phyloP scores from a whole-genome alignment of 1,140 invertebrate genomes.

The Hypothenemus hampei region DNA sequence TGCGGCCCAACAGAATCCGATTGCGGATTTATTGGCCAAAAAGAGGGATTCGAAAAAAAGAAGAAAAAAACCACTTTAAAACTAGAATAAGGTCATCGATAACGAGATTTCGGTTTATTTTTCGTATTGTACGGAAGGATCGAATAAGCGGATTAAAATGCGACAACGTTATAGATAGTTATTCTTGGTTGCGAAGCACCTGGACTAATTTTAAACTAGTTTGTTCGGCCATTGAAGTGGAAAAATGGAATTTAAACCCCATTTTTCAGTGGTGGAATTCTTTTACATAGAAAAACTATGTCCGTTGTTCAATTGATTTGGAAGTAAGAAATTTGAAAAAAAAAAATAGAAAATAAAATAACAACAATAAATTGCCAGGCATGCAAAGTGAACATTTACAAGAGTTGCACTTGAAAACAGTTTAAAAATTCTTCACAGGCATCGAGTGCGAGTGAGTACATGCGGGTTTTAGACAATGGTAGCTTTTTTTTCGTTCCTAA shows the following conservation, averaged over 20 bases:
- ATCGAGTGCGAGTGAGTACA: too few species aligned
- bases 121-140: slow-evolving; percentile 18
- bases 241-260: slow-evolving; percentile 8
- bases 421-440: slow-evolving; percentile 15
- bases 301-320: background rate
- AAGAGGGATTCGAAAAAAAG: background rate
- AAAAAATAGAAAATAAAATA: too few species aligned
- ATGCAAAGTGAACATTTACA: background rate
- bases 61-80: slow-evolving; percentile 24
- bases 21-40: slow-evolving; percentile 1
- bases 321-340: slow-evolving; percentile 1
- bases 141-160: slow-evolving; percentile 24
- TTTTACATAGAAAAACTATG: background rate
- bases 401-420: slow-evolving; percentile 8
- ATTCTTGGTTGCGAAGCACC: slow-evolving; percentile 17
- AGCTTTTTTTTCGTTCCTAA: slow-evolving; percentile 12
- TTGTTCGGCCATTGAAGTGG: slow-evolving; percentile 9
- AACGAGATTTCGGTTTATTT: slow-evolving; percentile 20
- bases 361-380: too few species aligned
- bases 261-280: slow-evolving; percentile 6
- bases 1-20: too few species aligned
- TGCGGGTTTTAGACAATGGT: slow-evolving; percentile 14
- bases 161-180: slow-evolving; percentile 23
- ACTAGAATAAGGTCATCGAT: slow-evolving; percentile 18
- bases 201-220: slow-evolving; percentile 27